phyloP scores from a whole-genome alignment of 2,888 invertebrate species.

The Oligia strigilis region DNA sequence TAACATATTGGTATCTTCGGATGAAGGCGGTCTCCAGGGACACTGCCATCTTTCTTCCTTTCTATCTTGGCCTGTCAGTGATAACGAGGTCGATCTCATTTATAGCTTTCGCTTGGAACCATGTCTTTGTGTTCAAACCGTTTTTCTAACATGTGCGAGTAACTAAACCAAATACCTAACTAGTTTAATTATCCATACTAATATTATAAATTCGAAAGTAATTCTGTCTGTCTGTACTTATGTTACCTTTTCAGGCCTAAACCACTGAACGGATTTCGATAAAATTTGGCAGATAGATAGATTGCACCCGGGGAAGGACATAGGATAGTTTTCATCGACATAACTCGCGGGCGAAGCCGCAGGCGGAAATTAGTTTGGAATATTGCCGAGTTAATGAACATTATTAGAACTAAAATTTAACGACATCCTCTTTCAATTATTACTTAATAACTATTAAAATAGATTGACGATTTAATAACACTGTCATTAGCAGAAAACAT shows the following conservation, averaged over 20 bases:
- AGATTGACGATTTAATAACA: conserved; percentile 35
- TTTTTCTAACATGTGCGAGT: conserved; percentile 23
- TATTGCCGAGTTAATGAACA: conserved; percentile 2
- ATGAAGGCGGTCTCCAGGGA: conserved; percentile 72
- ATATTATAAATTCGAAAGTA: too few species aligned
- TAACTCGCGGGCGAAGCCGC: too few species aligned
- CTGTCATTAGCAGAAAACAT: conserved; percentile 34
- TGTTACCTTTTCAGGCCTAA: too few species aligned
- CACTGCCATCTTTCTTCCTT: conserved; percentile 77
- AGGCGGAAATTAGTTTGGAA: background rate
- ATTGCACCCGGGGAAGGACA: too few species aligned
- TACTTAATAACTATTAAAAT: conserved; percentile 28
- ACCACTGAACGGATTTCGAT: too few species aligned
- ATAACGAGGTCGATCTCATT: conserved; percentile 78
- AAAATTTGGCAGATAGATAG: too few species aligned
- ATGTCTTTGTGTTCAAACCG: conserved; percentile 54
- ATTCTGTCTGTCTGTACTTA: too few species aligned
- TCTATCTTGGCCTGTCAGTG: conserved; percentile 76
- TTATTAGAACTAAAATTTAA: conserved; percentile 17
- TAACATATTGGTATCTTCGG: conserved; percentile 64
- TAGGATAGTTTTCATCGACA: too few species aligned
- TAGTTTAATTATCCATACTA: background rate
- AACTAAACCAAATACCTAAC: background rate
- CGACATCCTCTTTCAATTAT: conserved; percentile 36
- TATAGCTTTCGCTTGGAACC: conserved; percentile 71